A percentile compares a stretch with the other conserved stretches of the same genome.
Evolutionary conservation across 1,140 invertebrate species (phyloP).

Genomic region (Lepidurus apus): DNA sequence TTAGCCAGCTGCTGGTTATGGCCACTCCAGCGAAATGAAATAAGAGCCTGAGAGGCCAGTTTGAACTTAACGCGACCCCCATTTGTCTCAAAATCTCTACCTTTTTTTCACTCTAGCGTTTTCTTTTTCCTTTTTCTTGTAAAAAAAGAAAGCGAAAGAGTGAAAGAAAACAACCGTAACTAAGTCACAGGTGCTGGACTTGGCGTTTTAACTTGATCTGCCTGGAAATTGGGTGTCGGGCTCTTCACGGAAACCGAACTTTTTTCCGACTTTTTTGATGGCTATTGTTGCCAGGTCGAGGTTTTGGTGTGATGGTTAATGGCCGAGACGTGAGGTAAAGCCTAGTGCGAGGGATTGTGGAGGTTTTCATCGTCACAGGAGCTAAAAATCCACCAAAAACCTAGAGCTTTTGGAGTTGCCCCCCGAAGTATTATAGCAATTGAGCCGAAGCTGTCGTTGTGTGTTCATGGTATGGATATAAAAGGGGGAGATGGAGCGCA

Average conservation of each 20-base stretch:
- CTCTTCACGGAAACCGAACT: background rate
- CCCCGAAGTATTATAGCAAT: constrained; percentile 3
- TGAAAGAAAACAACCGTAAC: background rate
- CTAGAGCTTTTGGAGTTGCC: background rate
- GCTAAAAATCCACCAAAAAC: background rate
- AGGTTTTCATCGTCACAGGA: background rate
- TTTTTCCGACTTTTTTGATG: background rate
- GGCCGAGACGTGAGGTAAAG: background rate
- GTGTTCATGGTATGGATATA: background rate
- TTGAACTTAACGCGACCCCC: background rate
- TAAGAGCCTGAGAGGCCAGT: background rate
- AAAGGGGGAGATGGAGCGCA: background rate
- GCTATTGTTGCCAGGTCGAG: background rate
- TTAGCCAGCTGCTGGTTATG: constrained; percentile 14
- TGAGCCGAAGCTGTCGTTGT: background rate
- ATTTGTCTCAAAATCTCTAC: background rate
- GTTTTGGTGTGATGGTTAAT: background rate
- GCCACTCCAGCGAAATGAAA: background rate
- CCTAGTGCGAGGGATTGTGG: constrained; percentile 12
- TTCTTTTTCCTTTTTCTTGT: background rate
- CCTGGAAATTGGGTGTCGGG: background rate
- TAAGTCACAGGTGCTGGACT: background rate
- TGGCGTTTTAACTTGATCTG: background rate
- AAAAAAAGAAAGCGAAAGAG: background rate
- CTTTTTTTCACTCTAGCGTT: background rate